A percentile compares a stretch with the other conserved stretches of the same genome.
Evolutionary conservation across 2,113 vertebrate genomes (phyloP).

Genomic region (Epinephelus fuscoguttatus): DNA sequence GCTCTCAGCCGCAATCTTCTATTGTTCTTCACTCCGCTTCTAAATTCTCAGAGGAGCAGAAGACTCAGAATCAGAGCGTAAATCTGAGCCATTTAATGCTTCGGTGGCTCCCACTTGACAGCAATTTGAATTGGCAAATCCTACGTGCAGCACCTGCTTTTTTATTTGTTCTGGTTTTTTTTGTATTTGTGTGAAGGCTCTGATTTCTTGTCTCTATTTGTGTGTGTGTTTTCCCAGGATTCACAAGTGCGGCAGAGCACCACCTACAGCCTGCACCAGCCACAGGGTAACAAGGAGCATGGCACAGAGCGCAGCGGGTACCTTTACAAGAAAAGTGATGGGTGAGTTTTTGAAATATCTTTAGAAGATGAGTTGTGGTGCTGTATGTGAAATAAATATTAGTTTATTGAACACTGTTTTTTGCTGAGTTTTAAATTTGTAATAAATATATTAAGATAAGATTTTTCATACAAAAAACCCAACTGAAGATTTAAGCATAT

Average conservation of each 20-base stretch:
- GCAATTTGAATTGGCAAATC: conserved; percentile 18
- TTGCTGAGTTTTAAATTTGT: neutral
- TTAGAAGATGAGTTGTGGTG: neutral
- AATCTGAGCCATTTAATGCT: conserved; percentile 23
- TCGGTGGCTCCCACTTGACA: conserved; percentile 26
- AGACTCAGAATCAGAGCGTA: neutral
- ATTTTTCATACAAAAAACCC: neutral
- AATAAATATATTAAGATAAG: neutral
- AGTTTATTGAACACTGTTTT: neutral
- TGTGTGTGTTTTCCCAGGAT: conserved; percentile 84
- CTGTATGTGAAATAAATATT: neutral
- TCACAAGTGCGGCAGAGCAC: conserved; percentile 94
- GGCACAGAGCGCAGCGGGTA: conserved; percentile 94
- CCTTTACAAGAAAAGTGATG: conserved; percentile 97
- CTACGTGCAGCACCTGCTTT: neutral
- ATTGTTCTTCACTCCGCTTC: conserved; percentile 1
- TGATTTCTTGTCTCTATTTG: neutral
- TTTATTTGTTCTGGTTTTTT: neutral
- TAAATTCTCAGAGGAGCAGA: conserved; percentile 38
- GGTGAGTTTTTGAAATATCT: conserved; percentile 81
- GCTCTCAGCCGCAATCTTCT: conserved; percentile 13
- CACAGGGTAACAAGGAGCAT: conserved; percentile 98
- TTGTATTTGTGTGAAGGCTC: conserved; percentile 6
- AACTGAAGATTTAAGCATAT: neutral
- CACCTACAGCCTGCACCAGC: conserved; percentile 97